phyloP scores from a whole-genome alignment of 2,888 invertebrate genomes.

The Lymantria monacha region DNA sequence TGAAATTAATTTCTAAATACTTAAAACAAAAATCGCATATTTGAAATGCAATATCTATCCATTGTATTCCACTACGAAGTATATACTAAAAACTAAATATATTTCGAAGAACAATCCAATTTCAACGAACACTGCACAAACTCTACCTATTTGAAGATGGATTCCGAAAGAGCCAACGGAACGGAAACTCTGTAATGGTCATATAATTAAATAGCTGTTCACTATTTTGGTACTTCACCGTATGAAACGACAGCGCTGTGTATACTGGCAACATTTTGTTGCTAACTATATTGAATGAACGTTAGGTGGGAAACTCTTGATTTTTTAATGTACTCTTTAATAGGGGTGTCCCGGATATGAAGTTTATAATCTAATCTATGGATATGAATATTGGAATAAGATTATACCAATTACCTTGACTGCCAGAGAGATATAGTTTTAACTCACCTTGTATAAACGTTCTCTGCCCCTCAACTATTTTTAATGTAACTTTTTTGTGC shows the following conservation, averaged over 20 bases:
- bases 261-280: slow-evolving; percentile 9
- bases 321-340: no score
- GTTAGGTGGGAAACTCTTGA: background rate
- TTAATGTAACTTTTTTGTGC: no score
- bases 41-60: no score
- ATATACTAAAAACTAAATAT: slow-evolving; percentile 17
- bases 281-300: background rate
- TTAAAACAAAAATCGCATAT: no score
- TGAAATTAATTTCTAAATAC: no score
- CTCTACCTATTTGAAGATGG: slow-evolving; percentile 30
- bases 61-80: background rate
- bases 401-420: no score
- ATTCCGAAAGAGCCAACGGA: slow-evolving; percentile 41
- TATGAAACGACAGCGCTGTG: slow-evolving; percentile 9
- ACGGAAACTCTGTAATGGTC: slow-evolving; percentile 38
- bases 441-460: no score
- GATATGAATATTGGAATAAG: no score
- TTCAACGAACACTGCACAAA: slow-evolving; percentile 21
- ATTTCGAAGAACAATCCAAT: slow-evolving; percentile 38
- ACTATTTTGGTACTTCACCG: slow-evolving; percentile 31
- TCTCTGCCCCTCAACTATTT: no score
- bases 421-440: no score
- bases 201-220: slow-evolving; percentile 52
- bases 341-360: no score
- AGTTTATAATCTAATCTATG: no score